These are phyloP conservation scores for Cinclus cinclus DNA, from an alignment of 2,113 vertebrate genomes.

Conservation along the genomic window DNA sequence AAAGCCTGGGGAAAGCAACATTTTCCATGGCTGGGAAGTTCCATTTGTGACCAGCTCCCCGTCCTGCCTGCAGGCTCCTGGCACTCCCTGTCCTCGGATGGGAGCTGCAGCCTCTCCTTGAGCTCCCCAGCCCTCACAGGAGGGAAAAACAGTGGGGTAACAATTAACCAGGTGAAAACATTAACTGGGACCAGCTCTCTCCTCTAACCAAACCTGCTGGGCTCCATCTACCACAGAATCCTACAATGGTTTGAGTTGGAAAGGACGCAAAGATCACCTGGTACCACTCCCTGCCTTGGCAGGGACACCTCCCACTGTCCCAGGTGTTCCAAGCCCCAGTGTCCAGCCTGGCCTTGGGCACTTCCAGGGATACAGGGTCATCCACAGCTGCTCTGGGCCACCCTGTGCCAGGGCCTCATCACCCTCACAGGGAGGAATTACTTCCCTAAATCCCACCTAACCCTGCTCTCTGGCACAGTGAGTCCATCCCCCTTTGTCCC, in stretches of 20 bases:
- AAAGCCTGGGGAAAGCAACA: background rate
- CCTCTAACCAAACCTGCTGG: background rate
- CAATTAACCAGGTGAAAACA: background rate
- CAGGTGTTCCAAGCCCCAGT: background rate
- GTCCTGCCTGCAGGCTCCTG: background rate
- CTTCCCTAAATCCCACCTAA: background rate
- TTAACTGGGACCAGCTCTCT: rapidly evolving
- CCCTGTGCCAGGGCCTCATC: background rate
- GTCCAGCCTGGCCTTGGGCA: background rate
- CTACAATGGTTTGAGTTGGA: background rate
- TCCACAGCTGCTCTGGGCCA: background rate
- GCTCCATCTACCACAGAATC: background rate
- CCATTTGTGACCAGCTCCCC: background rate
- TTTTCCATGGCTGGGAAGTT: background rate
- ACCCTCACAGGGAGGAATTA: background rate
- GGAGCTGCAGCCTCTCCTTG: no score
- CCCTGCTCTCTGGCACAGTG: rapidly evolving
- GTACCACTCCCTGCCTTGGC: background rate
- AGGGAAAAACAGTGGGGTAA: rapidly evolving
- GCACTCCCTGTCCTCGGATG: background rate
- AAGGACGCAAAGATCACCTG: background rate
- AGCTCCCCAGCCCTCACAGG: background rate
- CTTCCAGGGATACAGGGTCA: background rate
- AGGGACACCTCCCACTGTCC: background rate
- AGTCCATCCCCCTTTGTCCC: background rate